Percentiles rank a stretch among this genome's conserved stretches.
These are phyloP conservation scores for Chlorospingus flavigularis DNA, from an alignment of 2,797 vertebrate species.

Conservation along the genomic window DNA sequence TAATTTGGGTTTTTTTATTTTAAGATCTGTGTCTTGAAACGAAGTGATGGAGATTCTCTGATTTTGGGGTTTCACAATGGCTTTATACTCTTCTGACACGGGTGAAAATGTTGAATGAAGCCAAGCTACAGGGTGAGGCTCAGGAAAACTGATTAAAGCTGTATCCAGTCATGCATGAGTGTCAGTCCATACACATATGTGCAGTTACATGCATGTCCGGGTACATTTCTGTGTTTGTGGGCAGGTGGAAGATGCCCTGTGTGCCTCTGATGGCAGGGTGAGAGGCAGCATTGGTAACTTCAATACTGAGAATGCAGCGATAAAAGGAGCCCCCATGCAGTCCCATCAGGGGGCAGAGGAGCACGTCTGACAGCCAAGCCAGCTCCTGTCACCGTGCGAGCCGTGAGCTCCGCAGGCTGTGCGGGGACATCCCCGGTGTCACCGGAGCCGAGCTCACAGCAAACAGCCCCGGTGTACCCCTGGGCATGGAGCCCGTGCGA, in stretches of 20 bases:
- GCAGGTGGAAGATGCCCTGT: fast-evolving
- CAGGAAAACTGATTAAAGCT: not conserved
- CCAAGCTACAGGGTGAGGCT: not conserved
- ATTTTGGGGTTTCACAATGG: not conserved
- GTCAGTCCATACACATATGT: fast-evolving
- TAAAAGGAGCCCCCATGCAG: not conserved
- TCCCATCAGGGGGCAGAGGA: not conserved
- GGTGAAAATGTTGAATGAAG: not conserved
- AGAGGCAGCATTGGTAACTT: not conserved
- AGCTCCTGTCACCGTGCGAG: too few relatives aligned
- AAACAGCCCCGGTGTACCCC: too few relatives aligned
- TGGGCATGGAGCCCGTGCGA: too few relatives aligned
- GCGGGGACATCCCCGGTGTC: too few relatives aligned
- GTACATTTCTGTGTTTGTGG: fast-evolving
- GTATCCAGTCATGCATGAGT: too few relatives aligned
- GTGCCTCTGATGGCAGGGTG: not conserved
- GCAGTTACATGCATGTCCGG: not conserved
- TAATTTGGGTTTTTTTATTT: too few relatives aligned
- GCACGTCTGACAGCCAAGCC: not conserved
- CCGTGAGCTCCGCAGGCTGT: not conserved
- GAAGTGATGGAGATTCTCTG: fast-evolving
- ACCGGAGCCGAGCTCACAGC: too few relatives aligned
- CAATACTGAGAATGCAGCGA: not conserved
- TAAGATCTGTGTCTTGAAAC: not conserved
- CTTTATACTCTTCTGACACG: fast-evolving